Evolutionary conservation across 2,888 invertebrate species (phyloP).

Genomic region (Trichacis sp.): DNA sequence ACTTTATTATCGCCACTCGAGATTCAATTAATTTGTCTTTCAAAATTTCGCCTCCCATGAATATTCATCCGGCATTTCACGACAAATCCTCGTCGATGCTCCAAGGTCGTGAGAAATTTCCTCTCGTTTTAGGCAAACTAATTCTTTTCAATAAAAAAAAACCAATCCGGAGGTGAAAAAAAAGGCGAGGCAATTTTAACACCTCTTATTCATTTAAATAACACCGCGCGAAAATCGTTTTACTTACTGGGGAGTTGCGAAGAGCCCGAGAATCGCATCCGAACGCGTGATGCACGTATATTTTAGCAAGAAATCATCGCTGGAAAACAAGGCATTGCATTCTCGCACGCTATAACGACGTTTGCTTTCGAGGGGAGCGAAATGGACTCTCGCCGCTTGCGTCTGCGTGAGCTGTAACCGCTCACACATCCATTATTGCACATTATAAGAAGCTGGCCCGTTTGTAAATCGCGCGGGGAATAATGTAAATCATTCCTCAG

Average conservation of each 20-base stretch:
- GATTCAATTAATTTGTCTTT: slow-evolving; percentile 43
- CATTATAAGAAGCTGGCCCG: slow-evolving; percentile 53
- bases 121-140: too few species aligned
- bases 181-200: neutral
- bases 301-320: slow-evolving; percentile 36
- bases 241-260: slow-evolving; percentile 9
- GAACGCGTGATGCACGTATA: slow-evolving; percentile 29
- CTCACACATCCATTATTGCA: slow-evolving; percentile 52
- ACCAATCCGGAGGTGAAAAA: too few species aligned
- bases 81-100: too few species aligned
- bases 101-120: too few species aligned
- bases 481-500: slow-evolving; percentile 60
- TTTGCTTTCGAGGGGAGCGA: slow-evolving; percentile 31
- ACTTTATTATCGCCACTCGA: slow-evolving; percentile 49
- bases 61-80: neutral
- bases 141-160: too few species aligned
- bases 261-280: slow-evolving; percentile 11
- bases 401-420: slow-evolving; percentile 26
- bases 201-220: slow-evolving; percentile 6
- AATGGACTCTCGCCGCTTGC: slow-evolving; percentile 27
- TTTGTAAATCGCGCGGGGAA: slow-evolving; percentile 53
- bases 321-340: slow-evolving; percentile 53
- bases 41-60: slow-evolving; percentile 27
- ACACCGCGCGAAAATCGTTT: slow-evolving; percentile 2
- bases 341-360: slow-evolving; percentile 57